phyloP scores from a whole-genome alignment of 35 echinoderm and acorn worm species.

The Stichopus chloronotus region DNA sequence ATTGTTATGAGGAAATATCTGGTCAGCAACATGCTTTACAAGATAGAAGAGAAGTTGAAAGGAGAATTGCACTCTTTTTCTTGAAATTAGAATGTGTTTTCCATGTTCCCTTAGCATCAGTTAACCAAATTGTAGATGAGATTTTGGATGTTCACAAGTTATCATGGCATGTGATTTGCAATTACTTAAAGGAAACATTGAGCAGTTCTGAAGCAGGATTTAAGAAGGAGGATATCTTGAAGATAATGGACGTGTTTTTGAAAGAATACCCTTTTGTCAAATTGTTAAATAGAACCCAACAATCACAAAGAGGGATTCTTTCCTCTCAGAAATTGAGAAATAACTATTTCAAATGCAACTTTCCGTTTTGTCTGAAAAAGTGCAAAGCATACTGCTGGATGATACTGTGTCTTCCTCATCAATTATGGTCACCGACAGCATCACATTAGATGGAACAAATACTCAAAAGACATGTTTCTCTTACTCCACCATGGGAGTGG shows the following conservation, averaged over 20 bases:
- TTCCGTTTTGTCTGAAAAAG: too few species aligned
- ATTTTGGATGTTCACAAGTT: not conserved
- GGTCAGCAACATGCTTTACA: not conserved
- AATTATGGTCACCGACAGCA: too few species aligned
- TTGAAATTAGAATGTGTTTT: conserved; percentile 19
- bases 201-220: not conserved
- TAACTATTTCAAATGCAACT: too few species aligned
- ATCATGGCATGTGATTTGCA: not conserved
- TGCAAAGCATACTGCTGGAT: too few species aligned
- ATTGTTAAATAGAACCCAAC: not conserved
- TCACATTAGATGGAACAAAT: too few species aligned
- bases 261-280: conserved; percentile 23
- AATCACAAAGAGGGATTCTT: not conserved
- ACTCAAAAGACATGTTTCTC: too few species aligned
- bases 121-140: conserved; percentile 34
- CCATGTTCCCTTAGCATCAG: not conserved
- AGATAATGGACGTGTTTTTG: not conserved
- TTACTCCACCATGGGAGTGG: too few species aligned
- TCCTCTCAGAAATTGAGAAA: too few species aligned
- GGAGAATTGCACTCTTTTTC: conserved; percentile 22
- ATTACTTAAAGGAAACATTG: not conserved
- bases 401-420: too few species aligned
- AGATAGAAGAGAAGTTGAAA: not conserved
- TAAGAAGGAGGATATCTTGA: not conserved
- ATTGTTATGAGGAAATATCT: not conserved